Percentiles rank a stretch among this genome's conserved stretches.
phyloP scores from a whole-genome alignment of 2,113 vertebrate genomes.

The Phyllopteryx taeniolatus region DNA sequence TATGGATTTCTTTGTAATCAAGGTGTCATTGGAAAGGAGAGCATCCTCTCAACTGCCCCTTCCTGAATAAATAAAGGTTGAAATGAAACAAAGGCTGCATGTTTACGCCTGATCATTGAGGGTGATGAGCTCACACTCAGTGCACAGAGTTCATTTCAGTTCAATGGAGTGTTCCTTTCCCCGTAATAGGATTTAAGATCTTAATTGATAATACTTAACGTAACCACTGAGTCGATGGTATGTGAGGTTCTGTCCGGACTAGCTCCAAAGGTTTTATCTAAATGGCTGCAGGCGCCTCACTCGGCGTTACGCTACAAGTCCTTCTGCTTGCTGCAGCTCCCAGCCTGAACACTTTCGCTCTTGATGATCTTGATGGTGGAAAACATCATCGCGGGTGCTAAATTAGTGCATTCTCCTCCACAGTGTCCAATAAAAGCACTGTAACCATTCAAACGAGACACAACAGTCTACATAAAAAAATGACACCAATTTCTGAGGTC shows the following conservation, averaged over 20 bases:
- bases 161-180: conserved; percentile 25
- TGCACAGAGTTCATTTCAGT: conserved; percentile 31
- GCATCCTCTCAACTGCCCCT: neutral
- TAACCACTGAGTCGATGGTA: conserved; percentile 11
- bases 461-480: conserved; percentile 11
- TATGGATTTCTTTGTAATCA: neutral
- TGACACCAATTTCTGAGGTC: conserved; percentile 16
- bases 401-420: conserved; percentile 17
- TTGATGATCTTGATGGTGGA: neutral
- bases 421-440: conserved; percentile 20
- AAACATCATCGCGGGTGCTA: conserved; percentile 12
- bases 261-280: conserved; percentile 7
- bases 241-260: conserved; percentile 21
- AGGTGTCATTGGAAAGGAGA: neutral
- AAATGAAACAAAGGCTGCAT: neutral
- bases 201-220: conserved; percentile 44
- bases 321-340: conserved; percentile 13
- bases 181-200: conserved; percentile 56
- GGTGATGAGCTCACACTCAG: conserved; percentile 17
- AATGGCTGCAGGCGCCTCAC: conserved; percentile 12
- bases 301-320: conserved; percentile 20
- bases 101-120: conserved; percentile 13
- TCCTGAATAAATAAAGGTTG: too few species aligned
- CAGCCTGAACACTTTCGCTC: conserved; percentile 1
- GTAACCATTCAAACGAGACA: conserved; percentile 13